phyloP scores from a whole-genome alignment of 1,140 invertebrate genomes.

The Tetramorium simillimum region DNA sequence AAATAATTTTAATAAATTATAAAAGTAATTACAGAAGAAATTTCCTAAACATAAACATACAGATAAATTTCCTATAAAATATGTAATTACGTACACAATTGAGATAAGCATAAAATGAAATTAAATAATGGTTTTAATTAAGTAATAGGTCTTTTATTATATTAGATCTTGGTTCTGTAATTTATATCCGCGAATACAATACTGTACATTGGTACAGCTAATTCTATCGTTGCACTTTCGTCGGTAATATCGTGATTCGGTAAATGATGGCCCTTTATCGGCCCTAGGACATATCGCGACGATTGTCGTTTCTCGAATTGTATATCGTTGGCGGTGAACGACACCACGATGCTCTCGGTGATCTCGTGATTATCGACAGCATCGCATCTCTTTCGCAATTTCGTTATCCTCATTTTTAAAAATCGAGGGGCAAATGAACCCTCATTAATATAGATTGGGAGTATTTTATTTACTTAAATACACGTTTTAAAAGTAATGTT shows the following conservation, averaged over 20 bases:
- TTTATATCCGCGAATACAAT: background rate
- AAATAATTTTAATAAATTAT: background rate
- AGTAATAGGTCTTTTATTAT: background rate
- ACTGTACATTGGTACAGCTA: background rate
- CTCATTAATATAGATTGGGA: background rate
- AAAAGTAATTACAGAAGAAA: background rate
- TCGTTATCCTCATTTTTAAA: background rate
- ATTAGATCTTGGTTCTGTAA: background rate
- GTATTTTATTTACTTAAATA: no score
- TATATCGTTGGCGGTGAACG: background rate
- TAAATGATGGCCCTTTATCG: conserved; percentile 10
- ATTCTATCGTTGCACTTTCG: background rate
- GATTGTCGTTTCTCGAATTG: background rate
- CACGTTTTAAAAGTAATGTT: no score
- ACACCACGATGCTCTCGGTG: background rate
- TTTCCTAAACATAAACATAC: background rate
- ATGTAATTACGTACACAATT: background rate
- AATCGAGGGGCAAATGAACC: background rate
- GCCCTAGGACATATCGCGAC: background rate
- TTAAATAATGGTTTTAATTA: background rate
- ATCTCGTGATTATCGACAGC: conserved; percentile 24
- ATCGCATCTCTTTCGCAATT: background rate
- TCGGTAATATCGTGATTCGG: conserved; percentile 15
- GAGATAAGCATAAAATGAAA: background rate
- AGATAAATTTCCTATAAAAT: background rate